Percentiles rank a stretch among this genome's conserved stretches.
phyloP scores from a whole-genome alignment of 2,888 invertebrate genomes.

The Eurois occulta region DNA sequence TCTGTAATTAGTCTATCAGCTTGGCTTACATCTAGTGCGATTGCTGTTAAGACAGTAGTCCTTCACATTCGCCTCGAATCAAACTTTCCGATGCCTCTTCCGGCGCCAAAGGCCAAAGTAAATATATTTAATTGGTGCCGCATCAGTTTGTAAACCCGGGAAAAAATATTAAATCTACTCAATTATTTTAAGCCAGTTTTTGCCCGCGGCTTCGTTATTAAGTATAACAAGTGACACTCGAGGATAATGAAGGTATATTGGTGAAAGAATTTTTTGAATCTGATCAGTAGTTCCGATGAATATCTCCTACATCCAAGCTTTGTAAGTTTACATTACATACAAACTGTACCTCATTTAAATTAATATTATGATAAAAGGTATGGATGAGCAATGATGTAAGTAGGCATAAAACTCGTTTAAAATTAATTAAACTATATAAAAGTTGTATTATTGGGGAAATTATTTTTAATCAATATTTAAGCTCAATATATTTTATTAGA shows the following conservation, averaged over 20 bases:
- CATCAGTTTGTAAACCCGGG: conserved; percentile 26
- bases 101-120: conserved; percentile 54
- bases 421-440: neutral
- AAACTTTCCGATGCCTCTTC: conserved; percentile 52
- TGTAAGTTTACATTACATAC: neutral
- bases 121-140: conserved; percentile 33
- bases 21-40: conserved; percentile 29
- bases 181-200: neutral
- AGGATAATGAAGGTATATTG: neutral
- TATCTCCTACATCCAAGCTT: neutral
- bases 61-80: conserved; percentile 40
- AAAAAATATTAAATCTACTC: conserved; percentile 21
- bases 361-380: neutral
- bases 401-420: neutral
- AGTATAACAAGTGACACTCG: neutral
- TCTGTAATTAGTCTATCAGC: conserved; percentile 26
- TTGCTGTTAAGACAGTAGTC: conserved; percentile 37
- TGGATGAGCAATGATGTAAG: neutral
- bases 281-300: neutral
- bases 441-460: neutral
- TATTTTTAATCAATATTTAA: neutral
- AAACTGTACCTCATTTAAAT: neutral
- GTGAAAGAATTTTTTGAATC: neutral
- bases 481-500: neutral
- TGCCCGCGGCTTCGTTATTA: neutral